Evolutionary conservation across 1,140 invertebrate species (phyloP), one percentile per base, ranked within the genome.

Genomic region (Zelostemma sp.): DNA sequence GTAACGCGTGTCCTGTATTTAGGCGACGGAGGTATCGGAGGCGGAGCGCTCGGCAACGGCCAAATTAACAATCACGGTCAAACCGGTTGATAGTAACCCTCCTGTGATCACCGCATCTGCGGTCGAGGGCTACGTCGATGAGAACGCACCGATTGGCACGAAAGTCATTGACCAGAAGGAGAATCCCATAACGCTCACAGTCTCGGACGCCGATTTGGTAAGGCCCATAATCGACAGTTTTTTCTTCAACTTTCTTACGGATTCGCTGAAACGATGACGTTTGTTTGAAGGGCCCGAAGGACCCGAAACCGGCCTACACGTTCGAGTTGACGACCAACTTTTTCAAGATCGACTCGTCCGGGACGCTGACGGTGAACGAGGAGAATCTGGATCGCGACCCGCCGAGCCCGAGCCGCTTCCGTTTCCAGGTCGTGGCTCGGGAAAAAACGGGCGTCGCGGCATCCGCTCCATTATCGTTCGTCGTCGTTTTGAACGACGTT

Each of bases 341-440:
- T 69, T 97, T 97, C 78, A 87, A 89, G 62, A 92, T 96, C 48
- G 91, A 94, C 56, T 84, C 88, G 48, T 88, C 91, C 35, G 92
- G 93, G 0, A 85, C 88, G 43, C 80, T 97, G 5, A 86, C 95
- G 0, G 94, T 96, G 0, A 92, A 92, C 72, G 92, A 94, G 77
- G 91, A 94, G 68, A 91, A 92, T 78, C 82, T 97, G 38, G 95
- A 97, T 77, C 86, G 95, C 49, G 95, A 97, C 85, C 92, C 93
- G 3, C 95, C 95, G 0, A 95, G 92, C 79, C 92, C 92, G 0
- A 92, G 92, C 43, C 90, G 90, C 74, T 94, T 94, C 72, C 90
- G 91, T 66, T 95, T 96, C 79, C 91, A 93, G 81, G 90, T 91
- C 8, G 93, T 96, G 1, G 94, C 93, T 1, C 84, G 94, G 11